phyloP scores from a whole-genome alignment of 2,797 vertebrate genomes.

The Pangasius macronema region DNA sequence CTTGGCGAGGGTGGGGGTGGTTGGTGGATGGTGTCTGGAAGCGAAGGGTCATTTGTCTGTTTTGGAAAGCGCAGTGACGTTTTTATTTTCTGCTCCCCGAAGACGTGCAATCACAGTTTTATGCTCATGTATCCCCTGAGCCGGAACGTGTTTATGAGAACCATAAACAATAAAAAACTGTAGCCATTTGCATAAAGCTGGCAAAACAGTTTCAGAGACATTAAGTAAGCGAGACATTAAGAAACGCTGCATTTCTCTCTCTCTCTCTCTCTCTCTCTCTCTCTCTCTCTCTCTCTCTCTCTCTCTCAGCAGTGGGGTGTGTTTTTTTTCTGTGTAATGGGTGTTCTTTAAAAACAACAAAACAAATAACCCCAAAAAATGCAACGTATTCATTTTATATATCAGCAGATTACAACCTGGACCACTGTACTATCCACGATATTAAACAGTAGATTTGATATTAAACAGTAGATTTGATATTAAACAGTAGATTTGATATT shows the following conservation, averaged over 20 bases:
- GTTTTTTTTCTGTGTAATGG: not conserved
- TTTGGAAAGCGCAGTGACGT: constrained; percentile 32
- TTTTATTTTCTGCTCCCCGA: constrained; percentile 37
- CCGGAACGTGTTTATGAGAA: constrained; percentile 31
- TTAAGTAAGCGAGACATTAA: constrained; percentile 20
- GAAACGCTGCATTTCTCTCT: not conserved
- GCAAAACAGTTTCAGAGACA: constrained; percentile 32
- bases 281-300: not conserved
- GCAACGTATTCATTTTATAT: not conserved
- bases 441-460: not conserved
- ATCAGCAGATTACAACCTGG: not conserved
- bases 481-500: not conserved
- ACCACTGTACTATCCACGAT: not conserved
- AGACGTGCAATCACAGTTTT: constrained; percentile 38
- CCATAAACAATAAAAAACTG: constrained; percentile 44
- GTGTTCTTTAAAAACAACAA: not conserved
- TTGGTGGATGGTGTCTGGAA: constrained; percentile 9
- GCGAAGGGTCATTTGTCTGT: constrained; percentile 31
- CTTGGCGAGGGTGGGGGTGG: constrained; percentile 1
- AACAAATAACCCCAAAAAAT: not conserved
- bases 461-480: not conserved
- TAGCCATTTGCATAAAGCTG: constrained; percentile 35
- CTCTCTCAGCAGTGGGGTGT: not conserved
- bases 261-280: not conserved
- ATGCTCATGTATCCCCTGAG: constrained; percentile 25